Percentiles rank a stretch among this genome's conserved stretches.
These are phyloP conservation scores for Pegoplata infirma DNA, from an alignment of 2,888 invertebrate species.

Conservation along the genomic window DNA sequence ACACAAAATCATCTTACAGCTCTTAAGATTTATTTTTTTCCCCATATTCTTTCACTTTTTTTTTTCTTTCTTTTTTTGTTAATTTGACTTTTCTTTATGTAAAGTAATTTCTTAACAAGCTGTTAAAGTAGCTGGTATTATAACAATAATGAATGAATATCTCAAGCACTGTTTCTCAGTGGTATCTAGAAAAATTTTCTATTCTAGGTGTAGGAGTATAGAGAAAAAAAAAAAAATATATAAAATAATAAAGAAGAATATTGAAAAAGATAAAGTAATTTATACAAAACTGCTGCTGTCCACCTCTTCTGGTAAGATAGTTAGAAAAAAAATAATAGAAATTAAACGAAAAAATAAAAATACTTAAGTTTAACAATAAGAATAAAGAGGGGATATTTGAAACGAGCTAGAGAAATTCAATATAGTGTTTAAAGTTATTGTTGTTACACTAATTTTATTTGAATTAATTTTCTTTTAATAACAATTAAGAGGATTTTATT, in stretches of 20 bases:
- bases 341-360: neutral
- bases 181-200: neutral
- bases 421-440: neutral
- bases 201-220: neutral
- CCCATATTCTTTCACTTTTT: neutral
- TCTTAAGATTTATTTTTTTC: neutral
- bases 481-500: neutral
- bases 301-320: neutral
- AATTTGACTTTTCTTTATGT: constrained; percentile 2
- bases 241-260: neutral
- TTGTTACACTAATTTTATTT: neutral
- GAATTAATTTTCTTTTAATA: constrained; percentile 18
- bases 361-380: neutral
- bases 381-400: neutral
- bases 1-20: neutral
- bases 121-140: constrained; percentile 34
- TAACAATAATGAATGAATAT: constrained; percentile 28
- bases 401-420: neutral
- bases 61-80: neutral
- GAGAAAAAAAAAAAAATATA: neutral
- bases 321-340: neutral
- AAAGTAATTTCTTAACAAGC: constrained; percentile 38
- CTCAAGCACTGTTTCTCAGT: neutral
- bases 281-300: neutral
- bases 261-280: neutral